phyloP scores from a whole-genome alignment of 2,797 vertebrate genomes.

The Sphaeramia orbicularis region DNA sequence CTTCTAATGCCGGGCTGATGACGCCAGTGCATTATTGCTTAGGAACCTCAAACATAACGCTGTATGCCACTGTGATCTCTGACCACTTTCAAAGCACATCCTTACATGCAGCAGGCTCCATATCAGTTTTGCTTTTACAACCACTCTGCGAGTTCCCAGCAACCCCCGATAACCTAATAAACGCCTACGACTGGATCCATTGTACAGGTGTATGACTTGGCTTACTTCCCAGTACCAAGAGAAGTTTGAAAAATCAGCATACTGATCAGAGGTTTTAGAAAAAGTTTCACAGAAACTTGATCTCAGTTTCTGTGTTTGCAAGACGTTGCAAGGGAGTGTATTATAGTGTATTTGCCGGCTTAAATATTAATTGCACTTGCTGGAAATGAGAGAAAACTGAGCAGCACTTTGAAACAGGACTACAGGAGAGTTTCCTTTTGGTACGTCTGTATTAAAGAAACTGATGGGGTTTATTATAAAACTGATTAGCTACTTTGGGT shows the following conservation, averaged over 20 bases:
- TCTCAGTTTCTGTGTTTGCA: slow-evolving; percentile 24
- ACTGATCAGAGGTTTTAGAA: slow-evolving; percentile 6
- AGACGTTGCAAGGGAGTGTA: slow-evolving; percentile 12
- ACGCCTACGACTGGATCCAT: slow-evolving; percentile 14
- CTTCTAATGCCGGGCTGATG: slow-evolving; percentile 9
- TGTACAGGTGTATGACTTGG: slow-evolving; percentile 60
- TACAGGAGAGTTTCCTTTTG: slow-evolving; percentile 34
- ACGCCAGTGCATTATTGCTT: slow-evolving; percentile 22
- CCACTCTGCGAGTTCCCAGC: slow-evolving; percentile 39
- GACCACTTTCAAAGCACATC: slow-evolving; percentile 19
- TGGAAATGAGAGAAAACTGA: slow-evolving; percentile 29
- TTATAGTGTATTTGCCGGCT: slow-evolving; percentile 22
- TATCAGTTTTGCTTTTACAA: slow-evolving; percentile 52
- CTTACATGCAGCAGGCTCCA: slow-evolving; percentile 8
- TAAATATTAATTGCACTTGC: slow-evolving; percentile 38
- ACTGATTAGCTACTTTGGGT: slow-evolving; percentile 44
- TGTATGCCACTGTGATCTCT: not conserved
- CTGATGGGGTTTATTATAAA: slow-evolving; percentile 57
- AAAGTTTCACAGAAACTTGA: slow-evolving; percentile 8
- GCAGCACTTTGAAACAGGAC: slow-evolving; percentile 30
- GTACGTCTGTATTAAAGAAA: slow-evolving; percentile 36
- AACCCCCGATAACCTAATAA: slow-evolving; percentile 50
- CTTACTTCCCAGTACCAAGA: slow-evolving; percentile 30
- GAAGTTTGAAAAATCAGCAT: slow-evolving; percentile 22
- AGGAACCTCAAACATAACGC: slow-evolving; percentile 38